Evolutionary conservation across 2,113 vertebrate genomes (phyloP).

Genomic region (Psettodes erumei): DNA sequence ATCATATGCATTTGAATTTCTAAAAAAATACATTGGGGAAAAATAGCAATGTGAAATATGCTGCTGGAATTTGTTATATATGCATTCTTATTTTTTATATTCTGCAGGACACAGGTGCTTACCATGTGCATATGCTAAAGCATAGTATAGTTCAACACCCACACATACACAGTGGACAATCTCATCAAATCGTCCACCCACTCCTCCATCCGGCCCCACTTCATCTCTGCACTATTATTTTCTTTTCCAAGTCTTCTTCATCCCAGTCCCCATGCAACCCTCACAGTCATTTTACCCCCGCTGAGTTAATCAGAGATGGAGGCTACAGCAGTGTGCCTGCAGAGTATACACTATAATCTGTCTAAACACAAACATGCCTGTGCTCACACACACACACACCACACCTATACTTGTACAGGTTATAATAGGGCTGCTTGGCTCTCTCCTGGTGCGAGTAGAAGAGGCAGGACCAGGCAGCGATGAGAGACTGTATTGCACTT

Average conservation of each 20-base stretch:
- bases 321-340: conserved; percentile 36
- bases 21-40: neutral
- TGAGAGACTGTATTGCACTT: conserved; percentile 29
- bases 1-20: neutral
- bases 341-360: conserved; percentile 56
- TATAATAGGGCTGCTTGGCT: conserved; percentile 32
- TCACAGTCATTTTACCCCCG: conserved; percentile 60
- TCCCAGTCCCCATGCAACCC: conserved; percentile 32
- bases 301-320: conserved; percentile 73
- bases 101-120: conserved; percentile 5
- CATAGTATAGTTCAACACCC: conserved; percentile 4
- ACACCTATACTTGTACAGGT: conserved; percentile 26
- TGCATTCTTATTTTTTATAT: too few relatives aligned
- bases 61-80: neutral
- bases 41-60: neutral
- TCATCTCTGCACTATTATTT: conserved; percentile 62
- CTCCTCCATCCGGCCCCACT: conserved; percentile 34
- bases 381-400: conserved; percentile 15
- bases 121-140: conserved; percentile 6
- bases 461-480: conserved; percentile 2
- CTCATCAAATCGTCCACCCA: conserved; percentile 57
- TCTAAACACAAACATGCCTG: conserved; percentile 47
- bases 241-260: conserved; percentile 50
- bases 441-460: conserved; percentile 5
- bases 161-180: conserved; percentile 29